phyloP scores from a whole-genome alignment of 2,113 vertebrate genomes.

The Carollia perspicillata region DNA sequence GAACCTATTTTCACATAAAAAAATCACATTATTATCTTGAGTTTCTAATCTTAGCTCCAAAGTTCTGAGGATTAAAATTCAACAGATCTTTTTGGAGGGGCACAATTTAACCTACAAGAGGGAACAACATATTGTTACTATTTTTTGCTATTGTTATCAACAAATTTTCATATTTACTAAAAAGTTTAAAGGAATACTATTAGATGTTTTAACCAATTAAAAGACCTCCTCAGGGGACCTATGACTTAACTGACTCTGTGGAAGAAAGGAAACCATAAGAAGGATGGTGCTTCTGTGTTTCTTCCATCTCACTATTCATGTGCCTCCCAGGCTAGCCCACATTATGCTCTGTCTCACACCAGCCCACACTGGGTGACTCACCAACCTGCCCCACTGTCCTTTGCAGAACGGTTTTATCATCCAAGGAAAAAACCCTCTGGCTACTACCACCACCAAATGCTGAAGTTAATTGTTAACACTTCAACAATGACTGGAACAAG shows the following conservation, averaged over 20 bases:
- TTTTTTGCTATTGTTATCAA: background rate
- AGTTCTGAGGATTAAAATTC: background rate
- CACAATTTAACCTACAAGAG: background rate
- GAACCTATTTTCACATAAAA: background rate
- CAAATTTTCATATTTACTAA: background rate
- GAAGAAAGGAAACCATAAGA: slow-evolving; percentile 1
- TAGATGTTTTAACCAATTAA: background rate
- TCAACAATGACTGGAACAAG: background rate
- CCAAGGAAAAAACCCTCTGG: background rate
- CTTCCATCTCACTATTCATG: background rate
- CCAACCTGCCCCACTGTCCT: background rate
- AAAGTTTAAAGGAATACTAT: background rate
- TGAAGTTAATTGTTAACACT: slow-evolving; percentile 31
- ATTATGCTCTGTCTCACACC: background rate
- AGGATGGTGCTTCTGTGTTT: background rate
- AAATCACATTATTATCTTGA: background rate
- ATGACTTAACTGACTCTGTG: background rate
- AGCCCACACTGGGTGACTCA: slow-evolving; percentile 50
- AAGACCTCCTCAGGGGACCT: background rate
- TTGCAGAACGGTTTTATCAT: slow-evolving; percentile 15
- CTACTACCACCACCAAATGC: background rate
- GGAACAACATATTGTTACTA: background rate
- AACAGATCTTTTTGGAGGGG: background rate
- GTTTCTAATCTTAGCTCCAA: background rate
- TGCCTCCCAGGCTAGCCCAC: background rate